These are phyloP conservation scores for Caenorhabditis afra DNA, from an alignment of 2,888 invertebrate genomes.

Conservation along the genomic window DNA sequence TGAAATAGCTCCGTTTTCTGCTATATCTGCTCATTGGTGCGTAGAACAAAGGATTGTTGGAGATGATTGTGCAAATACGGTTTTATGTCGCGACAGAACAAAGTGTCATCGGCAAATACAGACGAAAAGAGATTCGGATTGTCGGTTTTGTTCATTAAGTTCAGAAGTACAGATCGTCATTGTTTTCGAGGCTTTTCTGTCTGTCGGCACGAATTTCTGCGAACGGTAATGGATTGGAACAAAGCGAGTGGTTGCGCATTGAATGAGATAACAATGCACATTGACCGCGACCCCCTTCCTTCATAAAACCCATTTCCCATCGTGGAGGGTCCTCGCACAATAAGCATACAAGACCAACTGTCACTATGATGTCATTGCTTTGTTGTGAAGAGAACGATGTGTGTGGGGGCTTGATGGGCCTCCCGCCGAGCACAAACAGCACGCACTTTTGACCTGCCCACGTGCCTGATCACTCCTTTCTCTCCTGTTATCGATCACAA, in stretches of 20 bases:
- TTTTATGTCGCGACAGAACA: neutral
- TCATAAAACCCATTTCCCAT: constrained; percentile 14
- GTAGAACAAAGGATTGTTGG: neutral
- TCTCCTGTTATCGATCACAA: constrained; percentile 50
- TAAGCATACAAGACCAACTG: constrained; percentile 39
- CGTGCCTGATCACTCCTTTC: constrained; percentile 49
- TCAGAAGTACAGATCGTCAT: neutral
- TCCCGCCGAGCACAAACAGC: constrained; percentile 43
- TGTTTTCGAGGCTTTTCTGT: neutral
- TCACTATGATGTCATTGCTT: constrained; percentile 45
- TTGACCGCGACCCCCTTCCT: neutral
- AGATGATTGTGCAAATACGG: constrained; percentile 8
- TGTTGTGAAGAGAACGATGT: neutral
- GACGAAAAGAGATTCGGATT: neutral
- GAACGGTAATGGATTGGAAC: neutral
- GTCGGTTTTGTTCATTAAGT: neutral
- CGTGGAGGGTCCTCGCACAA: constrained; percentile 19
- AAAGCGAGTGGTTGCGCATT: neutral
- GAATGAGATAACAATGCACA: too few species aligned
- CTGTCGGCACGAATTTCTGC: too few species aligned
- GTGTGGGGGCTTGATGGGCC: constrained; percentile 7
- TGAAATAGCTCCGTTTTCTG: neutral
- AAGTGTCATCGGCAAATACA: constrained; percentile 10
- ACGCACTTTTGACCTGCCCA: constrained; percentile 52
- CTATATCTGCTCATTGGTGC: constrained; percentile 4